phyloP scores from a whole-genome alignment of 2,888 invertebrate genomes.

The Cryptocephalus moraei region DNA sequence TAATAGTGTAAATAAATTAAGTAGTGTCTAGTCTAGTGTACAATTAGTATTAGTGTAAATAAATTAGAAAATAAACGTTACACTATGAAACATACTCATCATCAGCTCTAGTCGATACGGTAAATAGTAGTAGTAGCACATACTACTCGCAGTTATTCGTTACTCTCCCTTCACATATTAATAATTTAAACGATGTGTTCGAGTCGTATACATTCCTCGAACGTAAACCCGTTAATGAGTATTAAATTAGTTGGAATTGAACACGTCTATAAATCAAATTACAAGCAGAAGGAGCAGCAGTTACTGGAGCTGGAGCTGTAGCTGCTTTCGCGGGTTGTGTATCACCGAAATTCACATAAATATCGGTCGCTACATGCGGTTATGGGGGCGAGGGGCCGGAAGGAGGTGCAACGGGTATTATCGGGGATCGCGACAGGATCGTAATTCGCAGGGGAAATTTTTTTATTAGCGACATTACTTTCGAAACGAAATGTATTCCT shows the following conservation, averaged over 20 bases:
- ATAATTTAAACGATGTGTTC: too few species aligned
- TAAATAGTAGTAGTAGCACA: too few species aligned
- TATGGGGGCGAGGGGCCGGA: constrained; percentile 1
- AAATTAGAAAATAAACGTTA: too few species aligned
- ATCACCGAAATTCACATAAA: constrained; percentile 15
- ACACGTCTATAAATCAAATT: constrained; percentile 28
- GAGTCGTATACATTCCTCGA: not conserved
- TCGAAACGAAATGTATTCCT: too few species aligned
- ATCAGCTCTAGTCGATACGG: too few species aligned
- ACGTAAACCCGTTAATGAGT: constrained; percentile 24
- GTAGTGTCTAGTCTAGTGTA: too few species aligned
- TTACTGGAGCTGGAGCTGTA: not conserved
- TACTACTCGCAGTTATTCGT: too few species aligned
- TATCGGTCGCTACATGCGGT: constrained; percentile 11
- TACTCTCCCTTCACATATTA: too few species aligned
- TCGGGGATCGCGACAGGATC: not conserved
- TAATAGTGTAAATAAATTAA: too few species aligned
- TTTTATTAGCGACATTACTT: too few species aligned
- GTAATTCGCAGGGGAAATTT: not conserved
- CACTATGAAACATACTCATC: too few species aligned
- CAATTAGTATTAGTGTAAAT: too few species aligned
- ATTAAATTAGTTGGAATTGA: constrained; percentile 28
- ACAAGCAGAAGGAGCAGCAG: constrained; percentile 17
- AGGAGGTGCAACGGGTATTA: not conserved
- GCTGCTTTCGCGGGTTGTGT: constrained; percentile 6